Percentiles rank a stretch among this genome's conserved stretches.
These are phyloP conservation scores for Benthosema pterotum DNA, from an alignment of 2,797 vertebrate genomes.

Conservation along the genomic window DNA sequence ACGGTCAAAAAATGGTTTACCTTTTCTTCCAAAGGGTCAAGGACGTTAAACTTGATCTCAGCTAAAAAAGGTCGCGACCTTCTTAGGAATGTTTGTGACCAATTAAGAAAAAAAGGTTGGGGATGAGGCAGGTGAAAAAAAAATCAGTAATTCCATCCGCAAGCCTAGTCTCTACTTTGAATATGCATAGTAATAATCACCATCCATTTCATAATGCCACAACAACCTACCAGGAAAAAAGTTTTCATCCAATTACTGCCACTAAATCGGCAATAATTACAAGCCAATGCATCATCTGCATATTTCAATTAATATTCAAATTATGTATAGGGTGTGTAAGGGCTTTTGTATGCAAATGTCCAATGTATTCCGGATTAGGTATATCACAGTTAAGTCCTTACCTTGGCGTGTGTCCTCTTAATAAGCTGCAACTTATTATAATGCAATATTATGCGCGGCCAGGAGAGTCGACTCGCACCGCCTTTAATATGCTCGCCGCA, in stretches of 20 bases:
- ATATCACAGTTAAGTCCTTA: conserved; percentile 80
- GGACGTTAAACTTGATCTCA: too few relatives aligned
- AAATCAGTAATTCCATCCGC: conserved; percentile 48
- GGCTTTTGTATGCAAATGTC: conserved; percentile 79
- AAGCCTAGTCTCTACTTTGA: conserved; percentile 61
- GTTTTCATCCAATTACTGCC: conserved; percentile 79
- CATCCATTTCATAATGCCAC: conserved; percentile 24
- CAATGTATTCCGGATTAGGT: conserved; percentile 86
- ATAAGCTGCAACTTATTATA: conserved; percentile 86
- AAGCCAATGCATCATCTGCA: conserved; percentile 78
- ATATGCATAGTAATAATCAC: conserved; percentile 68
- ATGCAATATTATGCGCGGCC: conserved; percentile 77
- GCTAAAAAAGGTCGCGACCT: too few relatives aligned
- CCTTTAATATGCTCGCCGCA: conserved; percentile 83
- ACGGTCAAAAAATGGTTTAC: too few relatives aligned
- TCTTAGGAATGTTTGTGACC: too few relatives aligned
- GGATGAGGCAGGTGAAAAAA: too few relatives aligned
- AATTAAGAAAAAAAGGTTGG: too few relatives aligned
- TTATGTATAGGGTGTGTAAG: conserved; percentile 62
- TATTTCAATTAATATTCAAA: conserved; percentile 85
- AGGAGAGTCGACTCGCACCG: conserved; percentile 69
- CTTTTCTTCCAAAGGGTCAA: too few relatives aligned
- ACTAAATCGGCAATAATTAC: conserved; percentile 81
- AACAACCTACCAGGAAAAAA: conserved; percentile 49
- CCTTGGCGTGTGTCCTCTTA: conserved; percentile 73